phyloP scores from a whole-genome alignment of 2,797 vertebrate species.

The Enteromius fasciolatus region DNA sequence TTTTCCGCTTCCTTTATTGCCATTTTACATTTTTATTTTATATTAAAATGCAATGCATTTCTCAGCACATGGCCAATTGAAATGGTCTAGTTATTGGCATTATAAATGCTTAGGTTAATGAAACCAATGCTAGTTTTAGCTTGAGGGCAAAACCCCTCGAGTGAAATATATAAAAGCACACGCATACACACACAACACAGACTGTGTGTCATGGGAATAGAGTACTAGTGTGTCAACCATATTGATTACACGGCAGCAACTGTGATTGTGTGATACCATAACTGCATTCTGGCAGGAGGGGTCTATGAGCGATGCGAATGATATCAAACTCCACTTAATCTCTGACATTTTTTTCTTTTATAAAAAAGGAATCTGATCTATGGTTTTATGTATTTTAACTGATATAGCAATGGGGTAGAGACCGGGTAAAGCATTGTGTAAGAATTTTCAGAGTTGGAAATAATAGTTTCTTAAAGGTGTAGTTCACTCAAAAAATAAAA shows the following conservation, averaged over 20 bases:
- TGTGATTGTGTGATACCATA: slow-evolving; percentile 27
- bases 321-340: slow-evolving; percentile 8
- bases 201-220: slow-evolving; percentile 26
- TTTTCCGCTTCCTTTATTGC: slow-evolving; percentile 12
- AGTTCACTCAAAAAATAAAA: not conserved
- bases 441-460: not conserved
- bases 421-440: not conserved
- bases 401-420: not conserved
- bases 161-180: not conserved
- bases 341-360: not conserved
- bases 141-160: not conserved
- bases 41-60: not conserved
- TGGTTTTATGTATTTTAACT: not conserved
- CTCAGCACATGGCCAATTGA: not conserved
- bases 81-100: slow-evolving; percentile 3
- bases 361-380: not conserved
- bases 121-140: not conserved
- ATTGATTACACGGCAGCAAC: slow-evolving; percentile 46
- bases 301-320: not conserved
- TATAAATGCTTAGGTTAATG: slow-evolving; percentile 1
- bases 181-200: not conserved
- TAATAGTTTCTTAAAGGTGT: slow-evolving; percentile 1
- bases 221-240: slow-evolving; percentile 20
- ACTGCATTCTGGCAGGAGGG: slow-evolving; percentile 20
- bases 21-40: not conserved